Conservation (phyloP, 2,113 vertebrate species). For the Myxocyprinus asiaticus region DNA sequence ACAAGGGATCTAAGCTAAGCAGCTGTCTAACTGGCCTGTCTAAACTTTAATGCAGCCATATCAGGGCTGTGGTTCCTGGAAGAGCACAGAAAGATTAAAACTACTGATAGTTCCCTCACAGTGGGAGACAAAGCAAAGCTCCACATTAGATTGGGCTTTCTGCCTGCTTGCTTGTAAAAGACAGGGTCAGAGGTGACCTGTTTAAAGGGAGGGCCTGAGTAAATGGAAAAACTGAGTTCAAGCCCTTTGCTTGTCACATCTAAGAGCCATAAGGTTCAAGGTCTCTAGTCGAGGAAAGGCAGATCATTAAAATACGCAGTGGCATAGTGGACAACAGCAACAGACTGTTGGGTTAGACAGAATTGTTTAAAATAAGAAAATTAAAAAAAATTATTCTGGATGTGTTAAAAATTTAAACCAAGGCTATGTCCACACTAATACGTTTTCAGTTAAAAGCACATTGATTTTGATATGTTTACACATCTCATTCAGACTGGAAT, state of each 20-base stretch:
- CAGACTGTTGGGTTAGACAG: no score
- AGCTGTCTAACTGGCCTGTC: conserved; percentile 9
- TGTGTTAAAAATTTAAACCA: no score
- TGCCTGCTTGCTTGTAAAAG: conserved; percentile 22
- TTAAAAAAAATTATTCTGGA: no score
- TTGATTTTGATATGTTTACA: no score
- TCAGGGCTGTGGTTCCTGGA: conserved; percentile 35
- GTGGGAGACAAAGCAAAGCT: conserved; percentile 23
- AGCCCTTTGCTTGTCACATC: conserved; percentile 32
- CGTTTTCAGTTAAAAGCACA: no score
- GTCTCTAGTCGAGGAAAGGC: neutral
- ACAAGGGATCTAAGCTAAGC: conserved; percentile 33
- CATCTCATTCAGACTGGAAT: no score
- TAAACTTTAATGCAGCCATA: conserved; percentile 41
- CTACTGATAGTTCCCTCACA: conserved; percentile 34
- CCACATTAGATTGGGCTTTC: conserved; percentile 26
- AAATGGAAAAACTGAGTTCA: conserved; percentile 58
- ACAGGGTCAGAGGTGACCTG: conserved; percentile 38
- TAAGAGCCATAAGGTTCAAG: conserved; percentile 12
- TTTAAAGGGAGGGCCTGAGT: conserved; percentile 30
- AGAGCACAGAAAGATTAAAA: conserved; percentile 35
- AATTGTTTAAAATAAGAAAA: no score
- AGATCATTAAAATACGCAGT: no score
- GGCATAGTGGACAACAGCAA: no score
- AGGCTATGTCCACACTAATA: no score